Base-by-base conservation (phyloP, 2,797 vertebrate genomes). In the Liasis olivaceus region DNA sequence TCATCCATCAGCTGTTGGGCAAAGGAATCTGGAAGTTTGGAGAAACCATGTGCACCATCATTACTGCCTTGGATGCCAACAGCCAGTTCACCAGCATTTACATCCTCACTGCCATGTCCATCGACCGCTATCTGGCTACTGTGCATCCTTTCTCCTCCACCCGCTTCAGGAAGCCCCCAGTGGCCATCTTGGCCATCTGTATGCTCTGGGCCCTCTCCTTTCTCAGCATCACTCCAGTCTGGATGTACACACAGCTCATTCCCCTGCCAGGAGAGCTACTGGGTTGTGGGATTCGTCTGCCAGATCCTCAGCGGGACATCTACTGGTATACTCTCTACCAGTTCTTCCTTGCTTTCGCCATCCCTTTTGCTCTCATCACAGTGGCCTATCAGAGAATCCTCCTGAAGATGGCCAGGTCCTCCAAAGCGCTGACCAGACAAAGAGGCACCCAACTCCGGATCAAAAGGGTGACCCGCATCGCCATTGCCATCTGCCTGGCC, bases 31-130 rank as follows among this genome's bases (percentile, higher is more conserved):
- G 95, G 96, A 88, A 2, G 56, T 96, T 81, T 89, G 95, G 95
- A 51, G 95, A 92, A 62, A 95, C 89, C 0, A 93, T 91, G 94
- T 93, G 94, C 66, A 95, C 94, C 28, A 69, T 96, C 66, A 94
- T 96, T 26, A 93, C 96, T 0, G 94, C 95, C 66, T 89, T 95
- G 91, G 95, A 95, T 87, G 94, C 95, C 84, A 95, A 96, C 92
- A 96, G 95, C 63, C 96, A 96, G 84, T 96, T 97, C 94, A 96
- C 94, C 54, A 96, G 95, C 94, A 96, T 90, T 69, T 96, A 94
- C 51, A 95, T 95, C 88, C 95, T 96, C 59, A 96, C 95, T 0
- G 93, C 95, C 59, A 96, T 94, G 94, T 95, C 95, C 54, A 87
- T 96, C 0, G 26, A 96, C 87, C 4, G 17, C 24, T 97, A 96